Conservation (phyloP, 2,113 vertebrate genomes). For the Oreochromis aureus region DNA sequence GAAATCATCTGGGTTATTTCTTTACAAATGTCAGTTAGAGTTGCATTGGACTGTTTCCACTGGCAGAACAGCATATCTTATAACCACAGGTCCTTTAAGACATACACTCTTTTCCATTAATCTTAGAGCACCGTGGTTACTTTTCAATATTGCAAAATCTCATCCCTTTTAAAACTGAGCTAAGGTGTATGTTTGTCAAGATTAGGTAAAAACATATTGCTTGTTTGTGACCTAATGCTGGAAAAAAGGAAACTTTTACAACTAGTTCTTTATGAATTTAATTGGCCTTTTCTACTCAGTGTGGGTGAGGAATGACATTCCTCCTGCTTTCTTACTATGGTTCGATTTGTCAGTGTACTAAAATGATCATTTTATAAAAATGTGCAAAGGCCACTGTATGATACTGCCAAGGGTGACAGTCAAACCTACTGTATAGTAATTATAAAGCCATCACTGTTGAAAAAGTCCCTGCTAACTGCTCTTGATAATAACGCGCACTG, state of each 20-base stretch:
- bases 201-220: background rate
- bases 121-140: background rate
- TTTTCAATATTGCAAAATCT: background rate
- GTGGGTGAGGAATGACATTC: background rate
- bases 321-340: background rate
- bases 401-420: background rate
- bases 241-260: background rate
- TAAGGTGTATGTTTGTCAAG: background rate
- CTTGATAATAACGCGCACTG: background rate
- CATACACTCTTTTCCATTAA: background rate
- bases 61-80: background rate
- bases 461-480: background rate
- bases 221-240: background rate
- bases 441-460: constrained; percentile 10
- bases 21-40: background rate
- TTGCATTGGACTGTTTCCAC: background rate
- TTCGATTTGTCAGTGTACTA: background rate
- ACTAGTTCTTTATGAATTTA: background rate
- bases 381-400: background rate
- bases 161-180: background rate
- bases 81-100: background rate
- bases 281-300: background rate
- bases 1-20: background rate
- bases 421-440: constrained; percentile 1
- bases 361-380: background rate